Percentiles rank a stretch among this genome's conserved stretches.
Conservation (phyloP, 2,113 vertebrate species). For the Tylochromis polylepis region DNA sequence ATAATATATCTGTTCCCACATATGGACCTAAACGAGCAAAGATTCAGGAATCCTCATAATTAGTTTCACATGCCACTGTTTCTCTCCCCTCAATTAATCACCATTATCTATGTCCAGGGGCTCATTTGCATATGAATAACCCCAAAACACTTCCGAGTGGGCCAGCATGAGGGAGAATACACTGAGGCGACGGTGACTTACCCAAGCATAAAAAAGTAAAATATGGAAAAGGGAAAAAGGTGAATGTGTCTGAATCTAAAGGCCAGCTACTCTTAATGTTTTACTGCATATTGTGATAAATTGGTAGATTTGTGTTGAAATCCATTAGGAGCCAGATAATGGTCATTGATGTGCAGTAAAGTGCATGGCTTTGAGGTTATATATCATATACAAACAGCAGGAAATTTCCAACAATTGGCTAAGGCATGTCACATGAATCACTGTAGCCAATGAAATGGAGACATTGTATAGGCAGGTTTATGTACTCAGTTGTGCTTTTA, state of each 20-base stretch:
- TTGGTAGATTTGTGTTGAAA: slow-evolving; percentile 36
- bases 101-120: slow-evolving; percentile 72
- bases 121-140: slow-evolving; percentile 73
- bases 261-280: slow-evolving; percentile 40
- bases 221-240: slow-evolving; percentile 38
- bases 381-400: slow-evolving; percentile 41
- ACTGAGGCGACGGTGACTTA: slow-evolving; percentile 13
- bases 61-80: slow-evolving; percentile 68
- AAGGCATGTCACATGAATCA: slow-evolving; percentile 56
- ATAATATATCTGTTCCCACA: slow-evolving; percentile 47
- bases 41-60: slow-evolving; percentile 66
- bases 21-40: slow-evolving; percentile 48
- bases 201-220: slow-evolving; percentile 50
- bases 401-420: slow-evolving; percentile 38
- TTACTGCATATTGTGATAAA: slow-evolving; percentile 57
- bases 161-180: slow-evolving; percentile 38
- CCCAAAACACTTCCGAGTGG: slow-evolving; percentile 62
- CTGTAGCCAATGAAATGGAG: slow-evolving; percentile 56
- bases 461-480: slow-evolving; percentile 53
- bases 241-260: slow-evolving; percentile 43
- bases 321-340: slow-evolving; percentile 34
- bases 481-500: slow-evolving; percentile 52
- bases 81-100: slow-evolving; percentile 72
- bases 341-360: slow-evolving; percentile 44
- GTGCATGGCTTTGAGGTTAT: slow-evolving; percentile 10